Evolutionary conservation across 2,797 vertebrate genomes (phyloP), one percentile per base, ranked within the genome.

Genomic region (Enteromius radiatus): DNA sequence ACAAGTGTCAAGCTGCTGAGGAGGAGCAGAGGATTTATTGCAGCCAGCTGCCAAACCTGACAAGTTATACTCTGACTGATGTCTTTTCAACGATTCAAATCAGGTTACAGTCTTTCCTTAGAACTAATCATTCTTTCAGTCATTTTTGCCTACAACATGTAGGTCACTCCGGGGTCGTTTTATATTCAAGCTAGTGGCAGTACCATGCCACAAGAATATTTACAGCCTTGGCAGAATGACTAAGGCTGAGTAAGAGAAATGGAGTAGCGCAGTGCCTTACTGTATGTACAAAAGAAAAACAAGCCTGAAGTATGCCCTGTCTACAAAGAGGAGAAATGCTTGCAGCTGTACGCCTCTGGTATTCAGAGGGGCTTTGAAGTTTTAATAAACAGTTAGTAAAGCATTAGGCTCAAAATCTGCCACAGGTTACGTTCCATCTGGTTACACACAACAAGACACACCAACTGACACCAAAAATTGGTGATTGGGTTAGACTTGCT

Each of bases 31-130:
- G 74, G 77, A 82, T 59, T 47, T 78, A 78, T 19, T 45, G 6
- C 45, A 43, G 68, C 79, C 76, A 85, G 76, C 75, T 85, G 75
- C 76, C 80, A 76, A 69, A 68, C 73, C 63, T 23, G 76, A 80
- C 49, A 38, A 61, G 36, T 49, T 79, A 28, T 14, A 61, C 68
- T 31, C 41, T 23, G 68, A 76, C 31, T 69, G 49, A 80, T 74
- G 80, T 21, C 59, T 78, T 47, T 54, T 33, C 45, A 71, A 52
- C 41, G 36, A 65, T 23, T n/a, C 7, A 26, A 47, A 43, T 75
- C 76, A 43, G 15, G 26, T 78, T 78, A 33, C 67, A 64, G 36
- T 36, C 45, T 19, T 81, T 75, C 26, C 59, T 64, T 56, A 19
- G 49, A 76, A 31, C 61, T 23, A 43, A 56, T 56, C 10, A 45